A percentile compares a stretch with the other conserved stretches of the same genome.
These are phyloP conservation scores for Diachrysia chrysitis DNA, from an alignment of 2,888 invertebrate species.

Conservation along the genomic window DNA sequence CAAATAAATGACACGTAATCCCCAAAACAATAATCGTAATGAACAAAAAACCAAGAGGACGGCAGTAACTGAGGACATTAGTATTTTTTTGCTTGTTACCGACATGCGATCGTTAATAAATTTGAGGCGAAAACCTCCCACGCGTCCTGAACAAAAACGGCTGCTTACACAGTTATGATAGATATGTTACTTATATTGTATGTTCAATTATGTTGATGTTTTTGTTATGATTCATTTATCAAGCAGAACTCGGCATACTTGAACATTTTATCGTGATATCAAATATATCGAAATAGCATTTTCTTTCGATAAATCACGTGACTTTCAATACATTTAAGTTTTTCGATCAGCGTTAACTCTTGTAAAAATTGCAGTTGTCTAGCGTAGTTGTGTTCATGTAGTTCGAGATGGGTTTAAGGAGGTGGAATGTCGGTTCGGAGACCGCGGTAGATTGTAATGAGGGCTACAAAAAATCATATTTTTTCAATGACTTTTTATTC, in stretches of 20 bases:
- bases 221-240: neutral
- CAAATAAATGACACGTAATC: constrained; percentile 43
- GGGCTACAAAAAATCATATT: too few species aligned
- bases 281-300: too few species aligned
- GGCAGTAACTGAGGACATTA: constrained; percentile 19
- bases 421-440: too few species aligned
- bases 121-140: constrained; percentile 43
- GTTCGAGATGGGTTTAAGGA: too few species aligned
- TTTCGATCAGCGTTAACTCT: too few species aligned
- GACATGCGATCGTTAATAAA: constrained; percentile 44
- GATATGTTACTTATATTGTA: neutral
- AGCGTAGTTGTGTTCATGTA: too few species aligned
- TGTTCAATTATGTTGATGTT: neutral
- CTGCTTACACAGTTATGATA: constrained; percentile 1
- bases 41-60: constrained; percentile 46
- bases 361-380: too few species aligned
- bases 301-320: too few species aligned
- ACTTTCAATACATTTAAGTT: too few species aligned
- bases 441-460: too few species aligned
- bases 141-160: constrained; percentile 33
- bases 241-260: neutral
- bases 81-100: constrained; percentile 38
- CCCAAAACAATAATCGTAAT: constrained; percentile 43
- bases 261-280: too few species aligned
- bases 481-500: too few species aligned